Conservation (phyloP, 2,113 vertebrate species). For the Sinocyclocheilus grahami region DNA sequence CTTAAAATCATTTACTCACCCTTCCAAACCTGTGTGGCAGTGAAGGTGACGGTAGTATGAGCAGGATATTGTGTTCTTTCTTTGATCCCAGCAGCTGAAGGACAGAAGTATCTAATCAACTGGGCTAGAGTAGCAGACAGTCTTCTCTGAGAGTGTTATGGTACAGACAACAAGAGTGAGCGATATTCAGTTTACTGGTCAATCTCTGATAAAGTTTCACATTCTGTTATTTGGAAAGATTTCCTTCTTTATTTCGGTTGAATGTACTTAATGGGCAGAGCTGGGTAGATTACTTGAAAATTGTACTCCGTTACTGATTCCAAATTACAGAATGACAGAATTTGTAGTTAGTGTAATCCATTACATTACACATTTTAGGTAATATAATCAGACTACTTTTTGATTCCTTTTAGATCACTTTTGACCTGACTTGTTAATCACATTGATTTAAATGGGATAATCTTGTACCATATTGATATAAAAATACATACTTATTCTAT, state of each 20-base stretch:
- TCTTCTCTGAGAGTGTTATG: not conserved
- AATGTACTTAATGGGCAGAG: not conserved
- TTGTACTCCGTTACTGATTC: not conserved
- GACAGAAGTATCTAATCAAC: conserved; percentile 20
- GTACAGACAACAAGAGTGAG: not conserved
- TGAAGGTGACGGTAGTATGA: not conserved
- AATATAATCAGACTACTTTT: not conserved
- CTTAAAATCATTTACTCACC: not conserved
- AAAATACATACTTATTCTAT: no score
- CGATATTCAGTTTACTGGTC: not conserved
- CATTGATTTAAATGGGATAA: no score
- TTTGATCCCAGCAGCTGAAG: conserved; percentile 30
- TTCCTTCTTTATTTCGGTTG: not conserved
- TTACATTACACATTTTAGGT: not conserved
- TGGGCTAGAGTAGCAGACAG: not conserved
- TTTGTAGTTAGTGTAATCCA: not conserved
- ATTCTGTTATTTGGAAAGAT: not conserved
- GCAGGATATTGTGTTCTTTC: not conserved
- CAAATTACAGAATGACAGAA: not conserved
- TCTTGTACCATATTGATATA: no score
- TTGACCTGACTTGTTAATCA: no score
- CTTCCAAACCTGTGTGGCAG: not conserved
- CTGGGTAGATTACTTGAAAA: not conserved
- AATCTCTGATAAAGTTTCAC: not conserved
- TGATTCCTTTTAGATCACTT: no score